Base-by-base conservation (phyloP, 2,888 invertebrate genomes). In the Troides helena region DNA sequence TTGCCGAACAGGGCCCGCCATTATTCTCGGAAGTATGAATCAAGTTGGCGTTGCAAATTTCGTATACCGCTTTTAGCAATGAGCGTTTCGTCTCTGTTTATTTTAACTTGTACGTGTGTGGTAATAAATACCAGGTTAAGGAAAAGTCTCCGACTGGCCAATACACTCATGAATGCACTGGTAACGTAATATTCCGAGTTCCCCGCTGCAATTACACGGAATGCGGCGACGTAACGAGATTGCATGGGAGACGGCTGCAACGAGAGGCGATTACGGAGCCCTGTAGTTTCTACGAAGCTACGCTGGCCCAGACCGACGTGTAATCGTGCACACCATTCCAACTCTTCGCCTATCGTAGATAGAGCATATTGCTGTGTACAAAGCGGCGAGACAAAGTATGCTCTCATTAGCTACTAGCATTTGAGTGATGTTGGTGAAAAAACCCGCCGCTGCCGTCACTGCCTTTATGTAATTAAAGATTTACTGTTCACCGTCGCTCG, bases 231-330 rank as follows among this genome's bases (percentile, higher is more conserved):
- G 72, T 75, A 78, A 78, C 78, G 75, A 79, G 75, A 77, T 76
- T 77, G 75, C 74, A 70, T 73, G 73, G 73, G 75, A 75, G 76
- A 78, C 75, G 76, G 76, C 72, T 71, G 76, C 74, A 71, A 72
- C 65, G 73, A 74, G 74, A 72, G 71, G 74, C 76, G 73, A 81
- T 81, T 80, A 79, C 74, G 73, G 74, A 76, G 77, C 74, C 71
- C 76, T 77, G 74, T 75, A 76, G 76, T 71, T 77, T 75, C 76
- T 76, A 72, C 73, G 75, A 76, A 78, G 65, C 70, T 64, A 73
- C 70, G 73, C 73, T 72, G 68, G 70, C 74, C 71, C 74, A 74
- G 61, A 57, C 25, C 18, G n/a, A 17, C 50, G 4, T 1, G 25
- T 7, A 36, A 62, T 62, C n/a, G 58, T 25, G 17, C 63, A 67